phyloP scores from a whole-genome alignment of 2,797 vertebrate genomes.

The Coilia nasus region DNA sequence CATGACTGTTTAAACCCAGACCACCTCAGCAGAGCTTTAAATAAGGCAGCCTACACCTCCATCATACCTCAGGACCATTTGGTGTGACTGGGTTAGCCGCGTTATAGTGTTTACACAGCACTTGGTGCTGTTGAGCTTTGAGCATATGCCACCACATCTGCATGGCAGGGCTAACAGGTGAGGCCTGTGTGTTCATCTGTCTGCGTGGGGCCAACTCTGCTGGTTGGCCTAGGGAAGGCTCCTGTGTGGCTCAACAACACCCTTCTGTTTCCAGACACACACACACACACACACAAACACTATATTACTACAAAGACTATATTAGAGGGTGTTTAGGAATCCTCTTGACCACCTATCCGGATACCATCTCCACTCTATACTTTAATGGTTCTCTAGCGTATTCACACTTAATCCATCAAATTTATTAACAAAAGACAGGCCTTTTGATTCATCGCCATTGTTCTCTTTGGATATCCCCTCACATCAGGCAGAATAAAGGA shows the following conservation, averaged over 20 bases:
- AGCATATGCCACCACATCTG: constrained; percentile 25
- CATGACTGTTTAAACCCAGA: not conserved
- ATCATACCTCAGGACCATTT: not conserved
- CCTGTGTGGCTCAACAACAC: not conserved
- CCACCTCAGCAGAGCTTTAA: not conserved
- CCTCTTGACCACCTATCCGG: not conserved
- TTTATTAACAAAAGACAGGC: constrained; percentile 10
- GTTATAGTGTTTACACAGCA: not conserved
- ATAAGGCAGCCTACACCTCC: not conserved
- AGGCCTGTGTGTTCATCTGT: constrained; percentile 7
- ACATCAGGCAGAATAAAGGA: not conserved
- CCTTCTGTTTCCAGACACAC: not conserved
- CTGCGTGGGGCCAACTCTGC: not conserved
- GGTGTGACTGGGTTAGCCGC: not conserved
- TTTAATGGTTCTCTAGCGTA: not conserved
- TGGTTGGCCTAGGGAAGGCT: not conserved
- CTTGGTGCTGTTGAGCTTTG: constrained; percentile 12
- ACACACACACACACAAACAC: too few relatives aligned
- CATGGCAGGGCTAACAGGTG: not conserved
- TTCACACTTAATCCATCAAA: not conserved
- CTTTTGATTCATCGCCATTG: not conserved
- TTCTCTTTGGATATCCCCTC: constrained; percentile 6
- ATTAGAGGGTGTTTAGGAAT: not conserved
- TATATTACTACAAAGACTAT: too few relatives aligned
- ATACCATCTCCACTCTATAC: not conserved